Evolutionary conservation across 2,113 vertebrate species (phyloP).

Genomic region (Oceanites oceanicus): DNA sequence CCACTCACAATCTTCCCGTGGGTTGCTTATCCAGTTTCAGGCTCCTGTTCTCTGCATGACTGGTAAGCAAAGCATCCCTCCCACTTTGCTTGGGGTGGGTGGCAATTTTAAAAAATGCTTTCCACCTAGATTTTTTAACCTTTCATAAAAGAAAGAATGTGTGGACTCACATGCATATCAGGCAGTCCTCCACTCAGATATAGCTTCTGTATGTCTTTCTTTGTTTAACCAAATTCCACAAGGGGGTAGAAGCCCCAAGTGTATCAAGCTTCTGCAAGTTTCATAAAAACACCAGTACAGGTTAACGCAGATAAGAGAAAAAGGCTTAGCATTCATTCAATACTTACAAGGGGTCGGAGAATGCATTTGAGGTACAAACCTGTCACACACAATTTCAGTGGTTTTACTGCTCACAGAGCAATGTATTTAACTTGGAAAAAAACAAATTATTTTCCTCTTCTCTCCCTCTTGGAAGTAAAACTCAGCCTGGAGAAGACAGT

Average conservation of each 20-base stretch:
- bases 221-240: neutral
- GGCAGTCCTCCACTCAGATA: neutral
- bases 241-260: neutral
- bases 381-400: neutral
- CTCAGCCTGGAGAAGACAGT: neutral
- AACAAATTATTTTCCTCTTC: neutral
- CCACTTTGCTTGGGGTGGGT: neutral
- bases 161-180: fast-evolving
- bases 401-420: neutral
- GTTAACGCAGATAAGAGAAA: neutral
- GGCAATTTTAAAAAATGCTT: neutral
- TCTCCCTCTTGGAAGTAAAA: neutral
- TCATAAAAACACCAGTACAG: neutral
- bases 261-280: neutral
- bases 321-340: neutral
- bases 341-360: neutral
- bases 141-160: neutral
- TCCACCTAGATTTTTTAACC: neutral
- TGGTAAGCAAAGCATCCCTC: neutral
- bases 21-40: neutral
- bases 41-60: neutral
- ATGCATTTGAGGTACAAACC: neutral
- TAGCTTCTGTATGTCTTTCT: neutral
- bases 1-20: neutral
- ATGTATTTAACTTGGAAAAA: neutral